Percentiles rank a stretch among this genome's conserved stretches.
Conservation (phyloP, 2,797 vertebrate species). For the Anas capensis region DNA sequence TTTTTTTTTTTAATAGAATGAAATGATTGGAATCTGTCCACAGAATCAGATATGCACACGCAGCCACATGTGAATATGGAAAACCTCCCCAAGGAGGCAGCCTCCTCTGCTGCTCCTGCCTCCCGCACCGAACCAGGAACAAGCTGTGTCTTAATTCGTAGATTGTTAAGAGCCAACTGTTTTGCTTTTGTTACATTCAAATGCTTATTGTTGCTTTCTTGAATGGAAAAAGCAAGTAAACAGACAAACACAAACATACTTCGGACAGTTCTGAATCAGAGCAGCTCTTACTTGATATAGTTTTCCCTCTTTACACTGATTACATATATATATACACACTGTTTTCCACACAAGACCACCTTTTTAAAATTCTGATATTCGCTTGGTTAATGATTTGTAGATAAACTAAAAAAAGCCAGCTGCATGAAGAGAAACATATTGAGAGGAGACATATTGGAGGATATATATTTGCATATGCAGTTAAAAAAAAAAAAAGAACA, state of each 20-base stretch:
- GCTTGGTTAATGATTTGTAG: not conserved
- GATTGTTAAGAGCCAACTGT: not conserved
- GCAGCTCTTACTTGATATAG: not conserved
- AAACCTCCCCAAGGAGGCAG: not conserved
- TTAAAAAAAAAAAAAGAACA: not conserved
- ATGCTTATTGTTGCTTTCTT: not conserved
- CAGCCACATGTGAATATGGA: fast-evolving
- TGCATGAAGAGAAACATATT: not conserved
- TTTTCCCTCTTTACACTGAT: not conserved
- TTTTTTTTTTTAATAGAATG: not conserved
- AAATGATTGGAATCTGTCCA: not conserved
- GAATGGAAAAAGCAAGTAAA: not conserved
- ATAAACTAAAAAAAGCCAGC: not conserved
- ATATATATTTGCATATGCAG: not conserved
- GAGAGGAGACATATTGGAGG: not conserved
- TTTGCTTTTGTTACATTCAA: not conserved
- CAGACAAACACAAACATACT: no score
- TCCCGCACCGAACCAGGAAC: not conserved
- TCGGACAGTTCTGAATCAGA: not conserved
- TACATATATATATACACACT: not conserved
- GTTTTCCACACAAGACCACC: not conserved
- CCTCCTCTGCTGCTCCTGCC: not conserved
- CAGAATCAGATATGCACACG: not conserved
- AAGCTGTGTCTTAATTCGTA: not conserved
- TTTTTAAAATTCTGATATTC: constrained; percentile 18